Conservation (phyloP, 2,888 invertebrate species). For the Unio pictorum region DNA sequence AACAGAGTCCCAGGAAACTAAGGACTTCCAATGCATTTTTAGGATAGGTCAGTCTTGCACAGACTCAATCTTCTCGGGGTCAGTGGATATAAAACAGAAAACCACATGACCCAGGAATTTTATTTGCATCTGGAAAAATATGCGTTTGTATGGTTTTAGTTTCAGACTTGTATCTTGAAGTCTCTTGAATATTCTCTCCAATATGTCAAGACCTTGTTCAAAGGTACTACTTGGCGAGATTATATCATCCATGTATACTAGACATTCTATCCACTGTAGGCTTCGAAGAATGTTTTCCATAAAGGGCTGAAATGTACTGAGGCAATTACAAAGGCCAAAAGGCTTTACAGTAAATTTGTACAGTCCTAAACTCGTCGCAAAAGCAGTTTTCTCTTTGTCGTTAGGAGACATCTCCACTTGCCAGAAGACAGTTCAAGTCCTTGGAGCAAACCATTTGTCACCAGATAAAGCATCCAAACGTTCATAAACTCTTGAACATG, state of each 20-base stretch:
- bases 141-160: constrained; percentile 14
- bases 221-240: constrained; percentile 5
- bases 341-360: constrained; percentile 31
- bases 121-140: constrained; percentile 7
- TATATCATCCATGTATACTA: constrained; percentile 15
- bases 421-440: constrained; percentile 35
- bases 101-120: constrained; percentile 11
- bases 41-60: too few species aligned
- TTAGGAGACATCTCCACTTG: constrained; percentile 19
- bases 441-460: constrained; percentile 21
- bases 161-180: constrained; percentile 5
- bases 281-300: constrained; percentile 19
- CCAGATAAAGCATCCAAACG: constrained; percentile 26
- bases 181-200: constrained; percentile 9
- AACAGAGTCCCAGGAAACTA: too few species aligned
- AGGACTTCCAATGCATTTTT: too few species aligned
- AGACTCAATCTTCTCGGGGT: constrained; percentile 1
- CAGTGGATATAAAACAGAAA: constrained; percentile 7
- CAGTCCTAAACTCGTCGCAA: constrained; percentile 15
- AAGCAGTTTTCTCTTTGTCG: constrained; percentile 32
- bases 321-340: constrained; percentile 22
- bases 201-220: constrained; percentile 2
- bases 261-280: constrained; percentile 25
- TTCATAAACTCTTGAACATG: constrained; percentile 28
- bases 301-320: too few species aligned